Percentiles rank a stretch among this genome's conserved stretches.
Conservation (phyloP, 1,140 invertebrate species). For the Bombus vancouverensis region DNA sequence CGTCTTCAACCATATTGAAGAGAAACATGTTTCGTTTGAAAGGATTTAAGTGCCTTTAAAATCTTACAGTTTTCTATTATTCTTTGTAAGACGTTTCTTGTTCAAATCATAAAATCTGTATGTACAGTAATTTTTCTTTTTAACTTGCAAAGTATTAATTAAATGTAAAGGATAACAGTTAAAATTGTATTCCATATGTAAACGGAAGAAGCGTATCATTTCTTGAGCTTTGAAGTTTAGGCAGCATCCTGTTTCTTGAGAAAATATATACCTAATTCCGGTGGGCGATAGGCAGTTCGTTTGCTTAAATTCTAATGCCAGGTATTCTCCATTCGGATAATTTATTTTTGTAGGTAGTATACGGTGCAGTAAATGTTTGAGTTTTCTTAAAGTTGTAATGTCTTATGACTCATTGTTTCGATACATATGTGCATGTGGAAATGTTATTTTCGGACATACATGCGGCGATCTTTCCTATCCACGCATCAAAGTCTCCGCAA, state of each 20-base stretch:
- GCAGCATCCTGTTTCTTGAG: constrained; percentile 41
- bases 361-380: neutral
- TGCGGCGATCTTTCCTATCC: neutral
- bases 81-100: neutral
- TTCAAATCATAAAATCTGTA: neutral
- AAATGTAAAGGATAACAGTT: neutral
- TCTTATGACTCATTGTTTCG: neutral
- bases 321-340: neutral
- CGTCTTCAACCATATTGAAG: neutral
- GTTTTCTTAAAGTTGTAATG: neutral
- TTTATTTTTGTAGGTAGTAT: constrained; percentile 26
- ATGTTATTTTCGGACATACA: no score
- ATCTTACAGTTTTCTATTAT: neutral
- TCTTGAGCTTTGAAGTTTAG: constrained; percentile 26
- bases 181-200: neutral
- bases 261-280: constrained; percentile 31
- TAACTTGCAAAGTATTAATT: neutral
- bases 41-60: neutral
- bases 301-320: constrained; percentile 21
- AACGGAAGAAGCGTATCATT: neutral
- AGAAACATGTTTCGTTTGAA: neutral
- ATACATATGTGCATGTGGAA: no score
- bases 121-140: neutral
- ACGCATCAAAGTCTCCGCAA: constrained; percentile 28
- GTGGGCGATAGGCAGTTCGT: constrained; percentile 4